Base-by-base conservation (phyloP, 2,113 vertebrate species). In the Sinocyclocheilus anshuiensis region DNA sequence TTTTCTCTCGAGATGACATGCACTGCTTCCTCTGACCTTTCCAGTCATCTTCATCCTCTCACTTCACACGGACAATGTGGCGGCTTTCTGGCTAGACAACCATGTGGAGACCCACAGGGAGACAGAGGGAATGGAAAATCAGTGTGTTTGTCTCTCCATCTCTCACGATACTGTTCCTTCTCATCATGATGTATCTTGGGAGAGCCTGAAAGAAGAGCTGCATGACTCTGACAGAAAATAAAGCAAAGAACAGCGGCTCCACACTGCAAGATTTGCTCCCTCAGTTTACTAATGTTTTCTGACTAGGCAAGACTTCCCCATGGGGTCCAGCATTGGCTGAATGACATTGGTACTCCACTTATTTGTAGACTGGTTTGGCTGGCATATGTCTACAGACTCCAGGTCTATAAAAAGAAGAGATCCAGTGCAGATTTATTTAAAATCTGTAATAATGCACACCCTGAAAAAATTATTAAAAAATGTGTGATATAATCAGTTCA, bases 341-440 rank as follows among this genome's bases (percentile, higher is more conserved):
- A 86, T 45, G 63, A 10, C 57, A 65, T 67, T 53, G 75, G 42
- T 33, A 16, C 84, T 12, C 69, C 36, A 59, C 3, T 63, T 75
- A 53, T 67, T 67, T 69, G 59, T 65, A 63, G 22, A 45, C n/a
- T 24, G 88, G 72, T 81, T 69, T 83, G 81, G 83, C 82, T 93
- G 90, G 84, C 78, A 20, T 26, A 22, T 26, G 26, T 92, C 88
- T 89, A 90, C 86, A 48, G 55, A 18, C 39, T 3, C 29, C 53
- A 39, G 18, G 53, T 20, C 3, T 20, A 6, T 76, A 42, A 50
- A 48, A 10, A 26, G 26, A 59, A 15, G 33, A 55, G 50, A 11
- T 26, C 36, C 2, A 75, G 39, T 75, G n/a, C 48, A 53, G 24
- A 53, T 71, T 20, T 4, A 67, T 67, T 29, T 67, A 2, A 67